A percentile compares a stretch with the other conserved stretches of the same genome.
Evolutionary conservation across 2,113 vertebrate species (phyloP).

Genomic region (Amazona guildingii): DNA sequence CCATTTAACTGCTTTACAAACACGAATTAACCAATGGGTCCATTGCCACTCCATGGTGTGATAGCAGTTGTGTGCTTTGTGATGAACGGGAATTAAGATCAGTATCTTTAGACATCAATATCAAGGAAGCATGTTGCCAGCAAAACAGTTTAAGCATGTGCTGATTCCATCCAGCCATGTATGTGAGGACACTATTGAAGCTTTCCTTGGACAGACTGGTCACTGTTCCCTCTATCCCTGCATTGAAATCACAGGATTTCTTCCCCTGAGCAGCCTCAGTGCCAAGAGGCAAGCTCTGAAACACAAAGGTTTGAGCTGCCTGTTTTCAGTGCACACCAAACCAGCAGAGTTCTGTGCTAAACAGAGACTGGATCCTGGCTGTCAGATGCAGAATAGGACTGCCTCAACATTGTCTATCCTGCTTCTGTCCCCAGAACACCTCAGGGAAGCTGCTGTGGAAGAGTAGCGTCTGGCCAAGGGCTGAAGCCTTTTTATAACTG

Average conservation of each 20-base stretch:
- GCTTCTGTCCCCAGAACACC: not conserved
- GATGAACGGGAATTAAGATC: not conserved
- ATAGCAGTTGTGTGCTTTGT: not conserved
- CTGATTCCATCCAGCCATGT: not conserved
- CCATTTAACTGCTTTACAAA: not conserved
- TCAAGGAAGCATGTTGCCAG: not conserved
- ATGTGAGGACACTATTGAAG: not conserved
- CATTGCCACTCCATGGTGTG: too few species aligned
- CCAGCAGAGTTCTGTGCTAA: not conserved
- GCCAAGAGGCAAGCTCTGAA: not conserved
- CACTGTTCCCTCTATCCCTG: not conserved
- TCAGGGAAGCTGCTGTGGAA: not conserved
- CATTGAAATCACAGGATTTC: not conserved
- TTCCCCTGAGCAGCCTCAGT: not conserved
- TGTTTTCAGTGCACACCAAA: not conserved
- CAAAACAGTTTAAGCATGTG: not conserved
- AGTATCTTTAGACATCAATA: not conserved
- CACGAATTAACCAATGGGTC: not conserved
- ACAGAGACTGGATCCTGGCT: not conserved
- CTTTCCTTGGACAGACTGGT: not conserved
- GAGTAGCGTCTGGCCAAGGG: not conserved
- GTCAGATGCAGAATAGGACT: not conserved
- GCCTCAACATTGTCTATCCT: not conserved
- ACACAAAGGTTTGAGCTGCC: not conserved
- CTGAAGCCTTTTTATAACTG: not conserved